These are phyloP conservation scores for Drosophila yooni DNA, from an alignment of 2,888 invertebrate species.

Conservation along the genomic window DNA sequence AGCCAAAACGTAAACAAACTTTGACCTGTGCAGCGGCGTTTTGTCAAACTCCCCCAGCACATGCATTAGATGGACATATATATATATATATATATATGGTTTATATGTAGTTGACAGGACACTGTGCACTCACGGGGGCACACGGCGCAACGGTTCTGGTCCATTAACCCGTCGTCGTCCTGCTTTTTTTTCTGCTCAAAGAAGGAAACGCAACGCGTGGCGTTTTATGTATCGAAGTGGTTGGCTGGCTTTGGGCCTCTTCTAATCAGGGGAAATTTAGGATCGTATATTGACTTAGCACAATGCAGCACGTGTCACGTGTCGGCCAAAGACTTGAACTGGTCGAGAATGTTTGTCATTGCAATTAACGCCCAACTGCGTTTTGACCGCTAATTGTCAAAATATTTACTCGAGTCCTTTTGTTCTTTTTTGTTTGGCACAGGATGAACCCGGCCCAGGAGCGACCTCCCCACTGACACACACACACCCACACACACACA, in stretches of 20 bases:
- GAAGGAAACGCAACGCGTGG: conserved; percentile 60
- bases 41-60: conserved; percentile 56
- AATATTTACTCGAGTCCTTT: conserved; percentile 73
- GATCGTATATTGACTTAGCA: conserved; percentile 62
- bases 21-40: conserved; percentile 62
- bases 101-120: conserved; percentile 21
- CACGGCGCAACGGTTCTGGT: conserved; percentile 82
- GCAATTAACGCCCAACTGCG: conserved; percentile 76
- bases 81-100: background rate
- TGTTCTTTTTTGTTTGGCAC: conserved; percentile 12
- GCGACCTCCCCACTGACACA: background rate
- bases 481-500: conserved; percentile 8
- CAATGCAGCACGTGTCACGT: conserved; percentile 58
- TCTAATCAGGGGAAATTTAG: conserved; percentile 59
- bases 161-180: conserved; percentile 82
- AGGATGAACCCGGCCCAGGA: conserved; percentile 33
- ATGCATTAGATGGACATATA: conserved; percentile 27
- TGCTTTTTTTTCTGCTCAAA: background rate
- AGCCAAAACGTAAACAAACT: conserved; percentile 73
- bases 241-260: conserved; percentile 10
- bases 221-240: conserved; percentile 26
- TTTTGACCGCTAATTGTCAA: conserved; percentile 82
- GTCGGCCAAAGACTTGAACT: conserved; percentile 45
- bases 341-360: conserved; percentile 59
- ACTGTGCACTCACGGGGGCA: conserved; percentile 66